These are phyloP conservation scores for Leucophenga varia DNA, from an alignment of 1,140 invertebrate species.

Conservation along the genomic window DNA sequence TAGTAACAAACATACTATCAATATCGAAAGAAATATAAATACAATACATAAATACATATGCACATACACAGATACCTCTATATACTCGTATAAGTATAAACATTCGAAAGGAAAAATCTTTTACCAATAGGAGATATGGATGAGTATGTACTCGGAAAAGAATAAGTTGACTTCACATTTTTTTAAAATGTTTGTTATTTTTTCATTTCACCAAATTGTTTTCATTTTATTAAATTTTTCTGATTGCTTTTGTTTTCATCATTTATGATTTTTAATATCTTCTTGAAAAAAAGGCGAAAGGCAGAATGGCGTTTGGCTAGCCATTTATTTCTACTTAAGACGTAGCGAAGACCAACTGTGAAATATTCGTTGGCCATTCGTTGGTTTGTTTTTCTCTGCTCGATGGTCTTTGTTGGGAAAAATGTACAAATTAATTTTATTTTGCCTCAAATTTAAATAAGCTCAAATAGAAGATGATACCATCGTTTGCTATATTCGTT, in stretches of 20 bases:
- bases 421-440: slow-evolving; percentile 53
- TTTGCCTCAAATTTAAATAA: slow-evolving; percentile 53
- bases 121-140: too few species aligned
- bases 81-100: too few species aligned
- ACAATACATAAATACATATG: too few species aligned
- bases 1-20: too few species aligned
- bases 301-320: slow-evolving; percentile 2
- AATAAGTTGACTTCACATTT: too few species aligned
- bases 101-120: too few species aligned
- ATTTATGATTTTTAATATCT: slow-evolving; percentile 29
- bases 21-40: too few species aligned
- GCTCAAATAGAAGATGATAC: slow-evolving; percentile 24
- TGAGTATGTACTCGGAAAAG: too few species aligned
- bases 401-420: slow-evolving; percentile 36
- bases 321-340: not conserved
- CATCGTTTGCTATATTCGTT: too few species aligned
- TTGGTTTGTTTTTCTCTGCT: not conserved
- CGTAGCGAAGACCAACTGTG: too few species aligned
- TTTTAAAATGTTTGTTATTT: too few species aligned
- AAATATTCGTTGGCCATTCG: not conserved
- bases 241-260: slow-evolving; percentile 19
- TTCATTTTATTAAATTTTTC: slow-evolving; percentile 52
- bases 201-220: slow-evolving; percentile 54
- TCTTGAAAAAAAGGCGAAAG: slow-evolving; percentile 36
- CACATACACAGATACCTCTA: too few species aligned